phyloP scores from a whole-genome alignment of 2,797 vertebrate species.

The Semaprochilodus insignis region DNA sequence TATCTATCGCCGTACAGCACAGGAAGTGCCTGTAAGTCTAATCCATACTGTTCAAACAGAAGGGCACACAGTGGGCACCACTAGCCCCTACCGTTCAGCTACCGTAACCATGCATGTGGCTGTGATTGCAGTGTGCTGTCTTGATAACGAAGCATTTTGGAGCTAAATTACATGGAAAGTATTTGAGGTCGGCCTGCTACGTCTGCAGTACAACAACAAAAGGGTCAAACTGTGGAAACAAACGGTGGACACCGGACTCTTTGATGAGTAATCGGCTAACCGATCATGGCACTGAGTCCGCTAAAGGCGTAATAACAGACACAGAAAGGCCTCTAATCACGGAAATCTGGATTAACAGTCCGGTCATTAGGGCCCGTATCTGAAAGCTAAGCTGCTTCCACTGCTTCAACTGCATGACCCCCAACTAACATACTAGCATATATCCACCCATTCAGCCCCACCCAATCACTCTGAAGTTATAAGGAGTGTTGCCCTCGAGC shows the following conservation, averaged over 20 bases:
- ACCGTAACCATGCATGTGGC: neutral
- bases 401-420: too few species aligned
- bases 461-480: too few species aligned
- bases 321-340: too few species aligned
- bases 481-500: too few species aligned
- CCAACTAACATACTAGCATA: too few species aligned
- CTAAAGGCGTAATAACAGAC: too few species aligned
- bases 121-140: neutral
- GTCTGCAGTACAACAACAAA: neutral
- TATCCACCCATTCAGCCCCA: too few species aligned
- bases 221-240: neutral
- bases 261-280: neutral
- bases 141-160: neutral
- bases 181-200: neutral
- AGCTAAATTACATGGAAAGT: neutral
- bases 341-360: too few species aligned
- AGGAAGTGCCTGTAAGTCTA: conserved; percentile 22
- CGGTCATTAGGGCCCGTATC: too few species aligned
- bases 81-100: neutral
- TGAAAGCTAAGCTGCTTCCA: too few species aligned
- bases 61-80: neutral
- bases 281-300: neutral
- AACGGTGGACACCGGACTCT: neutral
- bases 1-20: conserved; percentile 14
- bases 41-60: conserved; percentile 35